phyloP scores from a whole-genome alignment of 2,113 vertebrate genomes.

The Anser brachyrhynchus region DNA sequence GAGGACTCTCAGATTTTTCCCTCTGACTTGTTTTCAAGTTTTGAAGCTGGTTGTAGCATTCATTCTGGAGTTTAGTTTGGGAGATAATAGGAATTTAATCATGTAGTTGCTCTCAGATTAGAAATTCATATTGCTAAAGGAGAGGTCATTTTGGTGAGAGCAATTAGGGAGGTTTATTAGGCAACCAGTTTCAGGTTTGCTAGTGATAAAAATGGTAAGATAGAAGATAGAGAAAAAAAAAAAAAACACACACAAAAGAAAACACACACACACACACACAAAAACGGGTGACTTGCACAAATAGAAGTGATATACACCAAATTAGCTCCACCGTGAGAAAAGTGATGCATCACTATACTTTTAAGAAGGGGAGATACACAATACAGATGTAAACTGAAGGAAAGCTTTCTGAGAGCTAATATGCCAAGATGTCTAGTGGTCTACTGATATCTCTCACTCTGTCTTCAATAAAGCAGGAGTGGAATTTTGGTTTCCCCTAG shows the following conservation, averaged over 20 bases:
- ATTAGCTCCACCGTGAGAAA: not conserved
- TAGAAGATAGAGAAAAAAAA: not conserved
- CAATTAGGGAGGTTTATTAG: not conserved
- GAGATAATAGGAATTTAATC: not conserved
- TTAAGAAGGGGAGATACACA: not conserved
- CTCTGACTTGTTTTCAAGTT: not conserved
- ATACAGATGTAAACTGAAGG: not conserved
- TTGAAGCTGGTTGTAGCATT: not conserved
- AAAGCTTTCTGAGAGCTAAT: not conserved
- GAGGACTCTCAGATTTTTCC: not conserved
- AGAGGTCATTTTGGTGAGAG: not conserved
- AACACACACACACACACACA: not conserved
- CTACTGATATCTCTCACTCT: not conserved
- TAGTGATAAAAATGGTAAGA: not conserved
- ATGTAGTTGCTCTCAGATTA: not conserved
- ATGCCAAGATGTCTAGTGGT: not conserved
- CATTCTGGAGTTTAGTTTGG: not conserved
- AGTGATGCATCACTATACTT: fast-evolving
- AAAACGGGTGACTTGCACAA: not conserved
- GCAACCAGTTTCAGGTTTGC: not conserved
- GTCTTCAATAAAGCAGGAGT: not conserved
- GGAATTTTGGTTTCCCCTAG: not conserved
- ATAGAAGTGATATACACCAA: not conserved
- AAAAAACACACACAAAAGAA: too few species aligned
- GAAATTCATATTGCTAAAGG: not conserved